phyloP scores from a whole-genome alignment of 2,113 vertebrate species.

The Hydrochoerus hydrochaeris region DNA sequence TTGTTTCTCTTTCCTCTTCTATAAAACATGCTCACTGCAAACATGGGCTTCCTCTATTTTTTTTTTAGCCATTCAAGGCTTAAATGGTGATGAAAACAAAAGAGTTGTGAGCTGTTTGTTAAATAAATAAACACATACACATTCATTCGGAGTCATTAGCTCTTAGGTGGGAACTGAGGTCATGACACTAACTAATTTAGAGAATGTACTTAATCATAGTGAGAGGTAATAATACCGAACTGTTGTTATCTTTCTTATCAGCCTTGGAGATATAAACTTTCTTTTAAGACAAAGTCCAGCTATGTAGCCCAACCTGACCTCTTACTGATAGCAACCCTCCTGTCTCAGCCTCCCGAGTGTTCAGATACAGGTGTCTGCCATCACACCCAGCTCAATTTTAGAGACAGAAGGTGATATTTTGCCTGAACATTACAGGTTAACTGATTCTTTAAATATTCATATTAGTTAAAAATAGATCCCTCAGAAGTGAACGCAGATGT shows the following conservation, averaged over 20 bases:
- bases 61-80: background rate
- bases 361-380: too few species aligned
- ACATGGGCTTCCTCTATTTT: background rate
- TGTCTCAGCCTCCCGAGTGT: too few species aligned
- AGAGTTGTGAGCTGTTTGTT: background rate
- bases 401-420: too few species aligned
- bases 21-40: background rate
- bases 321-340: too few species aligned
- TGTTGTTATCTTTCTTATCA: background rate
- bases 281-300: too few species aligned
- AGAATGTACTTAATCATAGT: background rate
- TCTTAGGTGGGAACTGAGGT: background rate
- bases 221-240: background rate
- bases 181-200: background rate
- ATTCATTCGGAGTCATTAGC: background rate
- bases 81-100: background rate
- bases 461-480: too few species aligned
- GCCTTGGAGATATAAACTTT: background rate
- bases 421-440: too few species aligned
- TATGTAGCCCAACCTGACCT: too few species aligned
- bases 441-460: too few species aligned
- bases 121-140: background rate
- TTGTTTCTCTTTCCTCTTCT: background rate
- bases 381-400: too few species aligned
- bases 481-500: too few species aligned